Evolutionary conservation across 2,113 vertebrate species (phyloP).

Genomic region (Thomomys bottae): DNA sequence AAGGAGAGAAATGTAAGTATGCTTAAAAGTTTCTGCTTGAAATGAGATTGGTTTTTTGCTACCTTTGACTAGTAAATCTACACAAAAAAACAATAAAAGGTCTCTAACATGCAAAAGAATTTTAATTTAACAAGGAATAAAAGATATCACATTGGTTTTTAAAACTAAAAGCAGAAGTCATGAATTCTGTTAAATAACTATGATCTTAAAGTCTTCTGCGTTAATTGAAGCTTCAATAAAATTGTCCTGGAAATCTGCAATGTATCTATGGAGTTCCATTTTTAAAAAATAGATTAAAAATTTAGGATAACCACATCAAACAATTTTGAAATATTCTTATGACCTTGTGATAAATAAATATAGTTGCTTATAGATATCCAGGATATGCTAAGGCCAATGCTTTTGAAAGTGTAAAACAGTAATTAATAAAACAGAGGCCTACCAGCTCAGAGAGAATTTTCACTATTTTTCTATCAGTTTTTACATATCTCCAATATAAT

Average conservation of each 20-base stretch:
- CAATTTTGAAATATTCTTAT: constrained; percentile 52
- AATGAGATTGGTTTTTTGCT: neutral
- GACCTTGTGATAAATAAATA: constrained; percentile 4
- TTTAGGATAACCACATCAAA: constrained; percentile 59
- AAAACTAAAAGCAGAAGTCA: constrained; percentile 52
- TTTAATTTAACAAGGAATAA: constrained; percentile 28
- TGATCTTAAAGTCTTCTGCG: constrained; percentile 1
- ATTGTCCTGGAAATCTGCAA: constrained; percentile 49
- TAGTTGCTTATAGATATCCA: neutral
- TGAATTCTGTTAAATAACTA: constrained; percentile 44
- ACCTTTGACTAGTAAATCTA: constrained; percentile 11
- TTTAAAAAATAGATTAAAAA: constrained; percentile 37
- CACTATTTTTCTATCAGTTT: constrained; percentile 31
- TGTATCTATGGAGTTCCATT: constrained; percentile 41
- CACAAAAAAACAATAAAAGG: constrained; percentile 44
- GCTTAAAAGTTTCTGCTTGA: constrained; percentile 24
- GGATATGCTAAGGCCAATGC: constrained; percentile 12
- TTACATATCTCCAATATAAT: constrained; percentile 22
- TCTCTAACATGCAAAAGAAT: constrained; percentile 19
- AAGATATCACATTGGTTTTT: neutral
- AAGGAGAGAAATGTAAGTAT: neutral
- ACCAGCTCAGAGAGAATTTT: constrained; percentile 11
- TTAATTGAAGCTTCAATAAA: constrained; percentile 42
- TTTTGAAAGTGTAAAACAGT: constrained; percentile 31
- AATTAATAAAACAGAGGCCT: neutral